Conservation (phyloP, 2,797 vertebrate genomes). For the Hydrophis major region DNA sequence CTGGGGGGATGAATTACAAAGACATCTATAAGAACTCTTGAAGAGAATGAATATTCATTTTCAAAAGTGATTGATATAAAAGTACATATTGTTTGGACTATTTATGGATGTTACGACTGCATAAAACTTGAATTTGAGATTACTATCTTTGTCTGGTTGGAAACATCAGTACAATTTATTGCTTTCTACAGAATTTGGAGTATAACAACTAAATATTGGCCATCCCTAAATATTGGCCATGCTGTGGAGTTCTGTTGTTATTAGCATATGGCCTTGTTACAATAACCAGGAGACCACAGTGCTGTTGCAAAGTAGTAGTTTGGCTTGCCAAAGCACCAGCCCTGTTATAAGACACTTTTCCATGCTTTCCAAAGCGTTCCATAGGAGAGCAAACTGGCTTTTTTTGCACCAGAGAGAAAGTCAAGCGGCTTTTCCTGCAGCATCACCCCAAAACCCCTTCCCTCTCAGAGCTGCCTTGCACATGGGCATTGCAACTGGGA, state of each 20-base stretch:
- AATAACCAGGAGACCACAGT: not conserved
- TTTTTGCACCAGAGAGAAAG: not conserved
- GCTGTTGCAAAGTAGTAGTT: not conserved
- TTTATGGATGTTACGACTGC: not conserved
- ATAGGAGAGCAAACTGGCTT: not conserved
- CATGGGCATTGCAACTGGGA: not conserved
- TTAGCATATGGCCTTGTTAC: not conserved
- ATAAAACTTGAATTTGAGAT: not conserved
- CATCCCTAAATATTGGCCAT: not conserved
- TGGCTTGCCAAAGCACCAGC: not conserved
- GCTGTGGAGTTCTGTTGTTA: not conserved
- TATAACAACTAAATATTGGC: not conserved
- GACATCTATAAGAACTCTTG: conserved; percentile 34
- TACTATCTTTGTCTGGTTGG: not conserved
- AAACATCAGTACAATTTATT: not conserved
- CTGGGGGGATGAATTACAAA: conserved; percentile 38
- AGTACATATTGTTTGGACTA: not conserved
- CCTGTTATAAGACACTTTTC: not conserved
- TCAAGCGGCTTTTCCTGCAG: not conserved
- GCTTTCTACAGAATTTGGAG: not conserved
- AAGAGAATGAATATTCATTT: conserved; percentile 15
- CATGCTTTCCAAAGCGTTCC: not conserved
- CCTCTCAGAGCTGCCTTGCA: not conserved
- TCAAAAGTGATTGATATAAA: conserved; percentile 25
- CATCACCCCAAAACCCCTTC: not conserved